Base-by-base conservation (phyloP, 2,888 invertebrate species). In the Orchesellides sinensis region DNA sequence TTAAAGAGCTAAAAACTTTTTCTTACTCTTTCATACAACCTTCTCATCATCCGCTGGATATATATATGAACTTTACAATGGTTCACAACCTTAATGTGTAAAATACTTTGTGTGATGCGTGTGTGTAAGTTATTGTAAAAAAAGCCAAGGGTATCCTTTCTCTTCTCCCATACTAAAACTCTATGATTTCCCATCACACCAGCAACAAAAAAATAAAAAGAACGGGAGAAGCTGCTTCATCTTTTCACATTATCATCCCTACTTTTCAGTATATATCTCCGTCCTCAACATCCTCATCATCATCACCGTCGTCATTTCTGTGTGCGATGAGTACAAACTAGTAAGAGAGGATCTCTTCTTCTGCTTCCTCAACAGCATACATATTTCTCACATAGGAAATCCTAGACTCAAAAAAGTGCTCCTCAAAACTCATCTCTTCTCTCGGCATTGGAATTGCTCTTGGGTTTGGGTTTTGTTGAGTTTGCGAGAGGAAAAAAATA, bases 101-200 rank as follows among this genome's bases (percentile, higher is more conserved):
- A n/a, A n/a, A n/a, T n/a, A n/a, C n/a, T 47, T 47, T 6, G 8
- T 8, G 12, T 35, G 35, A 12, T 35, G 35, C 35, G 5, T 8
- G 35, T 12, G 6, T 35, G 35, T 35, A 12, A 8, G 35, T 35
- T 35, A 35, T 12, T 35, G 12, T 35, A 12, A 12, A 3, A 29
- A 65, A 52, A 75, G 54, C 77, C 29, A 77, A 77, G 77, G 77
- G 77, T 77, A 77, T 77, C 77, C 77, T 77, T 77, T 77, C 77
- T 77, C 59, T 65, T 27, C 29, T 12, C 1, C 32, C 59, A 21
- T 73, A n/a, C n/a, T n/a, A n/a, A n/a, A n/a, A n/a, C 19, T 32
- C 56, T 32, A 14, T 2, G 3, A 65, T 10, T 6, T 6, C 32
- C 10, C 32, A 32, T 6, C 32, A 6, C 32, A 32, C 10, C 6